phyloP scores from a whole-genome alignment of 2,888 invertebrate species.

The Agriopis aurantiaria region DNA sequence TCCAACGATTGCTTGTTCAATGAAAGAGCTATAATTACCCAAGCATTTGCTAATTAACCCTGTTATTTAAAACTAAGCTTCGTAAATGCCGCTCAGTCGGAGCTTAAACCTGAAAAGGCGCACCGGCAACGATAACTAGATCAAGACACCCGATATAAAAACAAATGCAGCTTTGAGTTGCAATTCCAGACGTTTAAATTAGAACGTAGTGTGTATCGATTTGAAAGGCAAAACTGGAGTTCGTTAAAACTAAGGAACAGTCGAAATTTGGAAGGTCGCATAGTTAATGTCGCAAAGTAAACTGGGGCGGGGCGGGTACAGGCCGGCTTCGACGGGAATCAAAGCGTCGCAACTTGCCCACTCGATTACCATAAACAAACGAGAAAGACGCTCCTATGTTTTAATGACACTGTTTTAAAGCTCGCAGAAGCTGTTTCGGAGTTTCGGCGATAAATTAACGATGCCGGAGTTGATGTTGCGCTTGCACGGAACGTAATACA shows the following conservation, averaged over 20 bases:
- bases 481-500: conserved; percentile 43
- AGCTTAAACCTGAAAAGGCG: conserved; percentile 50
- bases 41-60: conserved; percentile 21
- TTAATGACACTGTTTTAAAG: conserved; percentile 79
- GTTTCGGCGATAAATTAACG: conserved; percentile 57
- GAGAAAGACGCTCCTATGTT: conserved; percentile 76
- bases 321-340: conserved; percentile 69
- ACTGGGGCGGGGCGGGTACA: conserved; percentile 66
- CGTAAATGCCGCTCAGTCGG: conserved; percentile 27
- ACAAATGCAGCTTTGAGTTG: conserved; percentile 48
- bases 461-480: conserved; percentile 53
- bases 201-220: conserved; percentile 46
- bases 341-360: conserved; percentile 81
- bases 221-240: conserved; percentile 65
- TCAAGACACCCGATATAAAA: conserved; percentile 56
- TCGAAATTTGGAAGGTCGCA: conserved; percentile 73
- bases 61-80: conserved; percentile 30
- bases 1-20: not conserved
- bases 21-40: not conserved
- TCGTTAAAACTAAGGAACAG: conserved; percentile 67
- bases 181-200: conserved; percentile 38
- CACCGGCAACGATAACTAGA: conserved; percentile 54
- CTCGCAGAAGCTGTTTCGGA: conserved; percentile 52
- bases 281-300: conserved; percentile 73
- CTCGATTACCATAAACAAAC: conserved; percentile 84